Evolutionary conservation across 2,113 vertebrate species (phyloP).

Genomic region (Mirza zaza): DNA sequence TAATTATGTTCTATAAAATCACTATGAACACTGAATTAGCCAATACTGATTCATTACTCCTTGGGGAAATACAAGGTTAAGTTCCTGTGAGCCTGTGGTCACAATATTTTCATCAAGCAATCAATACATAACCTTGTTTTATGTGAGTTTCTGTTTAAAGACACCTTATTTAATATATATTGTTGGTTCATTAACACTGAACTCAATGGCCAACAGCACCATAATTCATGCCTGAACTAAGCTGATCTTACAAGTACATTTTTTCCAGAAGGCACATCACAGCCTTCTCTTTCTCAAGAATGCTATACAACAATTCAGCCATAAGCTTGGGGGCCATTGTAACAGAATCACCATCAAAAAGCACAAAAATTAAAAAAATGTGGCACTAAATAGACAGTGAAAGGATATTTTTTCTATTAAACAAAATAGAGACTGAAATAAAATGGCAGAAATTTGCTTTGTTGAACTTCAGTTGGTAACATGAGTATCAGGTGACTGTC

Average conservation of each 20-base stretch:
- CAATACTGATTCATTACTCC: slow-evolving; percentile 39
- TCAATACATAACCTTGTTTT: slow-evolving; percentile 42
- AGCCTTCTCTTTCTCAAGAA: not conserved
- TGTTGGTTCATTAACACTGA: slow-evolving; percentile 50
- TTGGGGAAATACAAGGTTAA: slow-evolving; percentile 16
- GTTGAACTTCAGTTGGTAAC: not conserved
- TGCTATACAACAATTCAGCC: not conserved
- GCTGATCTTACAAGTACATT: not conserved
- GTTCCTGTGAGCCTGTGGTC: not conserved
- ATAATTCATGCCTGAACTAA: slow-evolving; percentile 25
- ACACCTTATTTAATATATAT: not conserved
- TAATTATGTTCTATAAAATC: slow-evolving; percentile 33
- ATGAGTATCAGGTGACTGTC: not conserved
- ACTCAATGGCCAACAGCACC: not conserved
- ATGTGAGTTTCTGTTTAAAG: slow-evolving; percentile 43
- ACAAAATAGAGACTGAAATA: not conserved
- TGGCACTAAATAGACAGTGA: not conserved
- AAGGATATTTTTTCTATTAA: not conserved
- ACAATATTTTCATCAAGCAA: slow-evolving; percentile 51
- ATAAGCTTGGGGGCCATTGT: not conserved
- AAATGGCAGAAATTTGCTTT: not conserved
- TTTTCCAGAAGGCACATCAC: not conserved
- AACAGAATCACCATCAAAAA: not conserved
- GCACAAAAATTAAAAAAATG: not conserved
- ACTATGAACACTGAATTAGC: slow-evolving; percentile 30